Conservation (phyloP, 2,797 vertebrate species). For the Typhlichthys eigenmanni region DNA sequence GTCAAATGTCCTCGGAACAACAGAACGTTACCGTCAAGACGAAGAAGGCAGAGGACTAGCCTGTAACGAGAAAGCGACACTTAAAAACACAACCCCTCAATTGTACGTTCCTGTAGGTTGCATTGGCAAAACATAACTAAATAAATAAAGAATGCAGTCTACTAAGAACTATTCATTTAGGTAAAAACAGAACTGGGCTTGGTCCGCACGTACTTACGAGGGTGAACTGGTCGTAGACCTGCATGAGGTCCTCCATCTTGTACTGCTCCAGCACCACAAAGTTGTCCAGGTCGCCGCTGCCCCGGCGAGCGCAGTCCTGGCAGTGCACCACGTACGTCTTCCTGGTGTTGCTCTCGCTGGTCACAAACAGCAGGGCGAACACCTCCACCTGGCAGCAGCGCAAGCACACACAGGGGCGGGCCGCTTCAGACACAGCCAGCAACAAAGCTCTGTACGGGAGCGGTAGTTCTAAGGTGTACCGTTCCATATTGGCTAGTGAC, state of each 20-base stretch:
- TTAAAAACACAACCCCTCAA: too few relatives aligned
- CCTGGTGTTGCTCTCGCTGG: slow-evolving; percentile 87
- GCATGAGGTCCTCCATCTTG: slow-evolving; percentile 96
- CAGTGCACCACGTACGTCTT: slow-evolving; percentile 90
- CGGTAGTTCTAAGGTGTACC: too few relatives aligned
- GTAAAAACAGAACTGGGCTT: too few relatives aligned
- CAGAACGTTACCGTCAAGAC: slow-evolving; percentile 83
- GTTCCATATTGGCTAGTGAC: too few relatives aligned
- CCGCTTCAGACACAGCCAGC: too few relatives aligned
- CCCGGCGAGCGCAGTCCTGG: slow-evolving; percentile 89
- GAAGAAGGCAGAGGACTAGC: slow-evolving; percentile 94
- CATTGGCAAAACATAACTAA: too few relatives aligned
- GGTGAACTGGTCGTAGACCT: slow-evolving; percentile 98
- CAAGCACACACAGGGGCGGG: not conserved
- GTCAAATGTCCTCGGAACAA: slow-evolving; percentile 80
- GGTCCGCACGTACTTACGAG: slow-evolving; percentile 83
- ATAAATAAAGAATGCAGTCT: too few relatives aligned
- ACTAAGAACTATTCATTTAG: too few relatives aligned
- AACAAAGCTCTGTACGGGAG: too few relatives aligned
- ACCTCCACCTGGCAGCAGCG: slow-evolving; percentile 82
- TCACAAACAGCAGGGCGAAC: slow-evolving; percentile 90
- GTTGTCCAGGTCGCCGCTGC: slow-evolving; percentile 84
- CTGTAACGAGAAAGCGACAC: slow-evolving; percentile 61
- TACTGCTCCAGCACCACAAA: slow-evolving; percentile 95
- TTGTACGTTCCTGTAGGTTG: too few relatives aligned